Conservation (phyloP, 2,113 vertebrate species). For the Pterocles burchelli region DNA sequence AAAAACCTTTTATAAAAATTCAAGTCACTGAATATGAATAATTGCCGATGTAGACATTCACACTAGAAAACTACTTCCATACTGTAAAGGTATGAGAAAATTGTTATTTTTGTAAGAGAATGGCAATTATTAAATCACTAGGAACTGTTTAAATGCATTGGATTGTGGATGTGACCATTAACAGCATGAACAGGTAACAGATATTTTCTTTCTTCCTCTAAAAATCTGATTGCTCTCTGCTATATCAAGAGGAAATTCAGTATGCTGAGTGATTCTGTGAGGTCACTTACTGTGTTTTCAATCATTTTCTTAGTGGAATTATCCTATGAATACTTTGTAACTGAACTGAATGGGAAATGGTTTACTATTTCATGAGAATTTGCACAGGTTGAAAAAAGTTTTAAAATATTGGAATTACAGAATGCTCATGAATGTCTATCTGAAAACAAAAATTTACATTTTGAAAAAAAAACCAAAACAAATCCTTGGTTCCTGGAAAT, state of each 20-base stretch:
- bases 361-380: background rate
- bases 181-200: conserved; percentile 8
- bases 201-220: conserved; percentile 36
- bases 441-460: background rate
- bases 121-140: conserved; percentile 46
- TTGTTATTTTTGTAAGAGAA: conserved; percentile 40
- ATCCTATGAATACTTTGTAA: background rate
- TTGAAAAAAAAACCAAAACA: background rate
- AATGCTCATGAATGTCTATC: background rate
- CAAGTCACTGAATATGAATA: conserved; percentile 25
- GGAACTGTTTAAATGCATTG: conserved; percentile 6
- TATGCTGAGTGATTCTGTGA: background rate
- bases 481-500: background rate
- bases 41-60: conserved; percentile 2
- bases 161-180: conserved; percentile 34
- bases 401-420: background rate
- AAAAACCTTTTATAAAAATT: conserved; percentile 33
- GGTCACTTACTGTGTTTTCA: background rate
- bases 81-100: background rate
- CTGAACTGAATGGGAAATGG: background rate
- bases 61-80: conserved; percentile 10
- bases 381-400: background rate
- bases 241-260: conserved; percentile 23
- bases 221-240: conserved; percentile 18
- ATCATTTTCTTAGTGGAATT: background rate